Percentiles rank a stretch among this genome's conserved stretches.
phyloP scores from a whole-genome alignment of 2,888 invertebrate species.

The Polydrusus tereticollis region DNA sequence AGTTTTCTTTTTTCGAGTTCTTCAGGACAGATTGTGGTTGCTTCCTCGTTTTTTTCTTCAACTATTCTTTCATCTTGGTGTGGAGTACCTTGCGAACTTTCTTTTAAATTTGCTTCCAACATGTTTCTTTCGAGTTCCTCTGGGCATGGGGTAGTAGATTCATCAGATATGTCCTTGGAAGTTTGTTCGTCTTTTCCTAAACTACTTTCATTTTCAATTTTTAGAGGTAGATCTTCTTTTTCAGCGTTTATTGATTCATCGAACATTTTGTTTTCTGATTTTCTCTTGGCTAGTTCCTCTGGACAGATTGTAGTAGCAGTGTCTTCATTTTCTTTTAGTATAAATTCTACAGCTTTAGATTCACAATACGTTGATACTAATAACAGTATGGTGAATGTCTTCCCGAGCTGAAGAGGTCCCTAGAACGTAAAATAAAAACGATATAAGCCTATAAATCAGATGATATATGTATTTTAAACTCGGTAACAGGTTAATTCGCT shows the following conservation, averaged over 20 bases:
- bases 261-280: neutral
- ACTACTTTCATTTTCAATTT: neutral
- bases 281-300: constrained; percentile 18
- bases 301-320: constrained; percentile 13
- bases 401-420: neutral
- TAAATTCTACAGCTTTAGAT: neutral
- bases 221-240: neutral
- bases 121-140: neutral
- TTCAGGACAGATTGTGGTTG: neutral
- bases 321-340: neutral
- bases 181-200: too few species aligned
- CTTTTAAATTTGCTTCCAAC: neutral
- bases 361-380: neutral
- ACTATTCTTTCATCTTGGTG: neutral
- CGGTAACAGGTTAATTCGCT: too few species aligned
- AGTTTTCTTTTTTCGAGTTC: neutral
- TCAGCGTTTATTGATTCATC: neutral
- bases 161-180: neutral
- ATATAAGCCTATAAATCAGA: too few species aligned
- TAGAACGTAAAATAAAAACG: neutral
- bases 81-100: neutral
- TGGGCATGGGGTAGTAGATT: neutral
- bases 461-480: too few species aligned
- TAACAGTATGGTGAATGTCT: neutral
- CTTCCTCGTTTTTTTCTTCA: neutral